Conservation (phyloP, 2,797 vertebrate species). For the Rousettus madagascariensis region DNA sequence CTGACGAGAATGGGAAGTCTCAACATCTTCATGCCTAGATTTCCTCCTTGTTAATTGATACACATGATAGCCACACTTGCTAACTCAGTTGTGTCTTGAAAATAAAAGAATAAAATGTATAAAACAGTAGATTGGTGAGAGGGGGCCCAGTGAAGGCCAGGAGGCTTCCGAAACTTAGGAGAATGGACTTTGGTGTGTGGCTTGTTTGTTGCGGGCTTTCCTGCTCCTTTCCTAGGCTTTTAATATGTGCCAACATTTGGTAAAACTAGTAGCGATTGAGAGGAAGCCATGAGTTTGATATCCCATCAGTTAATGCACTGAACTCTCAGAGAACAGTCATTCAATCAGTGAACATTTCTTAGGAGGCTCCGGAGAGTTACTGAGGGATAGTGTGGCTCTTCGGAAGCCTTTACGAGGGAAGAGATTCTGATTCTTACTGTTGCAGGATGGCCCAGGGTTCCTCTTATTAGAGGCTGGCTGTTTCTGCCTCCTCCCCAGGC, state of each 20-base stretch:
- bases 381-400: neutral
- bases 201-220: neutral
- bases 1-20: neutral
- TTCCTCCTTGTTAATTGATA: constrained; percentile 1
- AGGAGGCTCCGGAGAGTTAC: neutral
- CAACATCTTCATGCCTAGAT: constrained; percentile 17
- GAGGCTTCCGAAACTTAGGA: neutral
- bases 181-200: neutral
- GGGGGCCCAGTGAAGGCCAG: neutral
- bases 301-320: neutral
- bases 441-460: neutral
- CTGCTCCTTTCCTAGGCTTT: neutral
- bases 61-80: neutral
- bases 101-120: neutral
- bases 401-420: neutral
- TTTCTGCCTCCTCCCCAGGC: neutral
- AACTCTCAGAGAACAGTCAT: neutral
- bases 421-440: neutral
- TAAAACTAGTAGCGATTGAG: neutral
- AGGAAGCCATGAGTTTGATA: constrained; percentile 29
- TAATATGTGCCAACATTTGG: neutral
- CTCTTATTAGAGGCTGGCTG: neutral
- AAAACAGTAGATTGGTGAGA: neutral
- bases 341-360: neutral
- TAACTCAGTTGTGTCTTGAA: neutral